Conservation (phyloP, 2,888 invertebrate genomes). For the Nowickia ferox region DNA sequence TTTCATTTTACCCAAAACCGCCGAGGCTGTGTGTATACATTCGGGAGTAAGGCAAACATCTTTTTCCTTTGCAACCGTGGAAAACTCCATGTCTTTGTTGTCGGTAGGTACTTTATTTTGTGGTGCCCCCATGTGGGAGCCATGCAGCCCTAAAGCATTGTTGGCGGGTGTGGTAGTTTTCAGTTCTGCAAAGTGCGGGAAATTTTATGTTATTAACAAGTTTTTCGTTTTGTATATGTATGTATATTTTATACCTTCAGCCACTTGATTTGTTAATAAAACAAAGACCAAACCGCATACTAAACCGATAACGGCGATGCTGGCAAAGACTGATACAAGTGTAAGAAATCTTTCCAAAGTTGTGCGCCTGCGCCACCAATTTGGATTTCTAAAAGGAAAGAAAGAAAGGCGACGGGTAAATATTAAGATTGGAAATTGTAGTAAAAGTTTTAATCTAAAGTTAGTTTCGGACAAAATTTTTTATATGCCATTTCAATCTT, state of each 20-base stretch:
- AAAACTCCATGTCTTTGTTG: constrained; percentile 45
- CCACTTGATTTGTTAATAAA: constrained; percentile 79
- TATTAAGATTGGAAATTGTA: neutral
- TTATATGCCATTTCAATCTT: too few relatives aligned
- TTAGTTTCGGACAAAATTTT: neutral
- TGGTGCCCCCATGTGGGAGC: constrained; percentile 75
- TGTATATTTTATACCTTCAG: too few relatives aligned
- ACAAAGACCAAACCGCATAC: constrained; percentile 86
- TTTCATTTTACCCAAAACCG: constrained; percentile 88
- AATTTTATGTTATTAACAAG: neutral
- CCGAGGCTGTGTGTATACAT: constrained; percentile 90
- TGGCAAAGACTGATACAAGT: constrained; percentile 85
- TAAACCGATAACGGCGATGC: constrained; percentile 86
- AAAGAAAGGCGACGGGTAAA: neutral
- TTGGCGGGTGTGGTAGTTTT: constrained; percentile 67
- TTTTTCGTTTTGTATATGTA: too few relatives aligned
- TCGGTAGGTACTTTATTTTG: constrained; percentile 74
- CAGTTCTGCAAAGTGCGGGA: constrained; percentile 62
- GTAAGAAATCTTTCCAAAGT: constrained; percentile 89
- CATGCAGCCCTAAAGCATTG: constrained; percentile 77
- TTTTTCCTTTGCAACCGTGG: constrained; percentile 13
- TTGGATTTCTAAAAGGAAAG: constrained; percentile 87
- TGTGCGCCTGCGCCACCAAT: constrained; percentile 92
- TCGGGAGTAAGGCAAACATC: constrained; percentile 89
- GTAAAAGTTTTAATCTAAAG: neutral